Base-by-base conservation (phyloP, 2,797 vertebrate genomes). In the Danionella dracula region DNA sequence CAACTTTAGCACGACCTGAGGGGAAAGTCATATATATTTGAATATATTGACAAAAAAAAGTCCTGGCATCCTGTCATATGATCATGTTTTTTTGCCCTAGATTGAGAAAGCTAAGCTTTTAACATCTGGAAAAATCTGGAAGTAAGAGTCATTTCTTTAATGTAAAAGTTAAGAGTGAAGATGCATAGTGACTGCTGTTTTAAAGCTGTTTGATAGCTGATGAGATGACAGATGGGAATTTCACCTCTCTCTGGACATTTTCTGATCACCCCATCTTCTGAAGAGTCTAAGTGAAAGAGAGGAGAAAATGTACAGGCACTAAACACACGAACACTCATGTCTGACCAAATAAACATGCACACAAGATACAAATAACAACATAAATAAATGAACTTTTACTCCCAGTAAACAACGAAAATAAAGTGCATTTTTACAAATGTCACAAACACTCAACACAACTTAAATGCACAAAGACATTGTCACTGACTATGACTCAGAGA, bases 191-290 rank as follows among this genome's bases (percentile, higher is more conserved):
- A n/a, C n/a, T n/a, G n/a, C n/a, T n/a, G n/a, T n/a, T n/a, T n/a
- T n/a, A n/a, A n/a, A n/a, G n/a, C n/a, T n/a, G n/a, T n/a, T n/a
- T n/a, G n/a, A n/a, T n/a, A n/a, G n/a, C n/a, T 11, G 29, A 61
- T 48, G 16, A 58, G 17, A 15, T 6, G 6, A 63, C 32, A 8
- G 11, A 42, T 4, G 19, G 67, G 73, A 65, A 13, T 13, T 15
- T 46, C 89, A 98, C 95, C 95, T 94, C 90, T 93, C 83, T 95
- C 93, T 17, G 92, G 93, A 73, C 92, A 96, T 75, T 83, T 90
- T 74, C 85, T 89, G 72, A 91, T 91, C 72, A 88, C 91, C 5
- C 88, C 89, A 72, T 90, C 85, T 78, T 90, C 90, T 46, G 89
- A 84, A 46, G 83, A 79, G 61, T 90, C 84, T 83, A 89, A 38